Evolutionary conservation across 2,113 vertebrate species (phyloP), one percentile per base, ranked within the genome.

Genomic region (Corythornis cristatus): DNA sequence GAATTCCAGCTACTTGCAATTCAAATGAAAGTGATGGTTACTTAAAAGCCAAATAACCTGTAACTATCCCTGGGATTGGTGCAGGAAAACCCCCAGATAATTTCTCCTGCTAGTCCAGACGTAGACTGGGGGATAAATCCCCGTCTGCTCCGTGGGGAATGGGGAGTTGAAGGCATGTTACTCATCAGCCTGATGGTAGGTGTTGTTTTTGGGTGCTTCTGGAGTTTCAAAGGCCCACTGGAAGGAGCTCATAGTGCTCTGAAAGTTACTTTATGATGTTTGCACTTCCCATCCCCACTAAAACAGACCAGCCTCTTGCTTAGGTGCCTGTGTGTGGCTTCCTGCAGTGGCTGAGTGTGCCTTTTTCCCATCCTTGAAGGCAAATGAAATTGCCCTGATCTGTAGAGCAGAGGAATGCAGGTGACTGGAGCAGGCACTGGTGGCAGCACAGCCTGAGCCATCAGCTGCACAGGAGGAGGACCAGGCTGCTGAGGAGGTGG

Each of bases 1-100:
- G 33, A 50, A 85, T 78, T 75, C 5, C 9, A 75, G 67, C 93
- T 83, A 16, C 67, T 88, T 75, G 66, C 79, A 93, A 84, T 79
- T 93, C 84, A 92, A 85, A 82, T 71, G 80, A 66, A 86, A 89
- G 61, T 42, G 78, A 74, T 71, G 92, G 83, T 57, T 96, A 77
- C 81, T 94, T 95, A 78, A 35, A 83, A 90, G 82, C 1, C 17
- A 77, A 80, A 50, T 77, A 43, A 50, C 25, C 3, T 35, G 25
- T 78, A 46, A 56, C 76, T 79, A 3, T 57, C 33, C 51, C 57
- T 88, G 53, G 58, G 11, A 62, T 71, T 82, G 62, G 77, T 66
- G 91, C 42, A 75, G 79, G 73, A 93, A 81, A 79, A 50, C 51
- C 7, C 56, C 60, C 64, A 46, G 62, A 80, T 86, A 71, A 90